Conservation (phyloP, 1,140 invertebrate species). For the Tetramorium parvispinum region DNA sequence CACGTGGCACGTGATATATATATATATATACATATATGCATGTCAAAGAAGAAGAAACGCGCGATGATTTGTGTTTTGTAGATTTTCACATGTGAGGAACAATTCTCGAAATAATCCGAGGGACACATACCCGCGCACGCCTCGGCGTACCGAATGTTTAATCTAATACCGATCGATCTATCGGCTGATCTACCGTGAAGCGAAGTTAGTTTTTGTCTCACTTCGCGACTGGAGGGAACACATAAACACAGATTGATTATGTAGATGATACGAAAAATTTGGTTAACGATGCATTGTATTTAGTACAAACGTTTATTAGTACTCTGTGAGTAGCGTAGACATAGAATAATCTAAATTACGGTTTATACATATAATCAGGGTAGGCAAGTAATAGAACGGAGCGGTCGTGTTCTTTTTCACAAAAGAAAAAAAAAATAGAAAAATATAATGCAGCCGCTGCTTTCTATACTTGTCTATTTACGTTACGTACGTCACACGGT, state of each 20-base stretch:
- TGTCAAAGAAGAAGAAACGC: conserved; percentile 64
- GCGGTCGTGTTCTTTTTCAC: neutral
- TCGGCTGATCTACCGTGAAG: conserved; percentile 50
- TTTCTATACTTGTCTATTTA: conserved; percentile 11
- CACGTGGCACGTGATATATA: conserved; percentile 84
- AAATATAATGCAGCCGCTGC: neutral
- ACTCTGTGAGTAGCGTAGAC: conserved; percentile 20
- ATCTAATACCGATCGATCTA: conserved; percentile 44
- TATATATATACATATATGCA: conserved; percentile 24
- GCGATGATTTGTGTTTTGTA: conserved; percentile 79
- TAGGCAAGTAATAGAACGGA: conserved; percentile 33
- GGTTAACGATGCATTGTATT: conserved; percentile 8
- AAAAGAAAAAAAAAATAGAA: neutral
- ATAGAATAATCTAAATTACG: conserved; percentile 42
- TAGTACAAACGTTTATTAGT: conserved; percentile 38
- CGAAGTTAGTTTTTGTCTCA: conserved; percentile 54
- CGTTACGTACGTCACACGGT: conserved; percentile 6
- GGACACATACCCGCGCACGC: neutral
- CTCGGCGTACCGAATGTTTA: conserved; percentile 14
- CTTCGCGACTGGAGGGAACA: conserved; percentile 40
- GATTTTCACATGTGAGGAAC: conserved; percentile 55
- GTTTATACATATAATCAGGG: conserved; percentile 1
- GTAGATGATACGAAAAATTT: conserved; percentile 4
- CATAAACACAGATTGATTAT: conserved; percentile 32
- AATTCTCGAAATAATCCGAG: neutral